Base-by-base conservation (phyloP, 2,888 invertebrate species). In the Oligia strigilis region DNA sequence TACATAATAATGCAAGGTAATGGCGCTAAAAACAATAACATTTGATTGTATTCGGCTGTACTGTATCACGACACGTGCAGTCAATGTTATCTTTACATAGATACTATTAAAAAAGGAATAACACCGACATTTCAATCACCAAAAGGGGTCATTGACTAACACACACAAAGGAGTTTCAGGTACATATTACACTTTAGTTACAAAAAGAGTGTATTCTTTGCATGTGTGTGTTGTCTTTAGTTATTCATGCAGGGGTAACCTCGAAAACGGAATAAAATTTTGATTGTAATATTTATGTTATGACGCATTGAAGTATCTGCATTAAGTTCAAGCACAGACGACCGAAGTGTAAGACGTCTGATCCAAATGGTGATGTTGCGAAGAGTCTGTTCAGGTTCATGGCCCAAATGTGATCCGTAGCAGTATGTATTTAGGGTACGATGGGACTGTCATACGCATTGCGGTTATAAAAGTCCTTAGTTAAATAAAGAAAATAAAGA, bases 221-320 rank as follows among this genome's bases (percentile, higher is more conserved):
- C 52, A 46, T 77, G 58, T 69, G 67, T 73, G 52, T 8, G 72
- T 67, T 73, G 66, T n/a, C 65, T 82, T 83, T 72, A 23, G 23
- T 83, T 58, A 73, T 77, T 40, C 52, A 67, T 77, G 40, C 29
- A 81, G 11, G 46, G 52, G 64, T 79, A 73, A 83, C 84, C 84
- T 82, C 70, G 72, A 73, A 65, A 60, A 49, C 23, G 52, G 55
- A 62, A 83, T 82, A 77, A 82, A 71, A 46, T 67, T 82, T 83
- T 77, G 55, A 70, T 77, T 81, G 62, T 72, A 46, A 78, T 84
- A 82, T 77, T 78, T 76, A 77, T 75, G 77, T 78, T 76, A 77
- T 75, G 77, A 77, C 70, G 73, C 73, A 73, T 52, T 77, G 60
- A 82, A 77, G 17, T 71, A 82, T 81, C 70, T 55, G 69, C 70